Evolutionary conservation across 2,888 invertebrate genomes (phyloP).

Genomic region (Salticus scenicus): DNA sequence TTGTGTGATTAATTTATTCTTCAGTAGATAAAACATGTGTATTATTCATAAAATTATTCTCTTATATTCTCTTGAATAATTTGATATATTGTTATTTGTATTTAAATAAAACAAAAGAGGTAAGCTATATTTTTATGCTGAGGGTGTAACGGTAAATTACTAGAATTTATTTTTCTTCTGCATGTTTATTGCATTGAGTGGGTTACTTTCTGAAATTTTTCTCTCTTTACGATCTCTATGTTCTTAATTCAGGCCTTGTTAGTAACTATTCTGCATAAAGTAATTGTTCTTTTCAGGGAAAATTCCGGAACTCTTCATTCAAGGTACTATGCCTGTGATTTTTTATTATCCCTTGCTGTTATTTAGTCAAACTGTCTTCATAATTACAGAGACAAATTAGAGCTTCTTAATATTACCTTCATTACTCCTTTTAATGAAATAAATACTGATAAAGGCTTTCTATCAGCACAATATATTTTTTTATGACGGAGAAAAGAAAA

Average conservation of each 20-base stretch:
- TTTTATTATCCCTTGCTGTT: conserved; percentile 66
- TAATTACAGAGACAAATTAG: conserved; percentile 44
- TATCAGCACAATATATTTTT: too few species aligned
- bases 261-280: conserved; percentile 67
- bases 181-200: conserved; percentile 68
- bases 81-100: too few species aligned
- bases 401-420: too few species aligned
- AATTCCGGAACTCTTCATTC: conserved; percentile 70
- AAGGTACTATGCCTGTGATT: conserved; percentile 69
- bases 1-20: too few species aligned
- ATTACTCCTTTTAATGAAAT: neutral
- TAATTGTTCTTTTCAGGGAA: conserved; percentile 69
- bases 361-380: conserved; percentile 69
- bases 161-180: conserved; percentile 42
- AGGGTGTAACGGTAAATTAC: neutral
- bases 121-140: too few species aligned
- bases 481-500: too few species aligned
- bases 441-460: conserved; percentile 52
- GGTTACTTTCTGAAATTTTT: conserved; percentile 63
- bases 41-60: too few species aligned
- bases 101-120: too few species aligned
- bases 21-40: too few species aligned
- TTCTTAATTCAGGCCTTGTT: conserved; percentile 64
- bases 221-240: conserved; percentile 60
- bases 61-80: too few species aligned